Conservation (phyloP, 2,113 vertebrate genomes). For the Otolemur garnettii region DNA sequence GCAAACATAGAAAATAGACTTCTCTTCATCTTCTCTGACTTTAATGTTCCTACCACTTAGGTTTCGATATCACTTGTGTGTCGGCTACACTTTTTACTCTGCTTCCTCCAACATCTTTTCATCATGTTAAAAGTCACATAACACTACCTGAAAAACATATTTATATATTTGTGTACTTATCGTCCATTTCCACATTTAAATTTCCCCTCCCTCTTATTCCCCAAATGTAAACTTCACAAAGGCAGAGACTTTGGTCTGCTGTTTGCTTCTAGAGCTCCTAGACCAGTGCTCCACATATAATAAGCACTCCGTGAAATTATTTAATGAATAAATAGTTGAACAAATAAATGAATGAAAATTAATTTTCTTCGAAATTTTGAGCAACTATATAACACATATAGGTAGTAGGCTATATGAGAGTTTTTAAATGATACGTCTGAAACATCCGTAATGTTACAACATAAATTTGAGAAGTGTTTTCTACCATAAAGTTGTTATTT, state of each 20-base stretch:
- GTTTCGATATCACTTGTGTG: not conserved
- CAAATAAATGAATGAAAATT: slow-evolving; percentile 61
- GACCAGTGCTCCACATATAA: not conserved
- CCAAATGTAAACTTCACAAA: not conserved
- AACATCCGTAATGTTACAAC: slow-evolving; percentile 68
- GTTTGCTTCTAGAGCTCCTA: not conserved
- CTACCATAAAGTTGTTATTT: slow-evolving; percentile 54
- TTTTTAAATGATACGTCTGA: slow-evolving; percentile 34
- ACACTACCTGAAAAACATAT: not conserved
- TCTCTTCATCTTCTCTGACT: not conserved
- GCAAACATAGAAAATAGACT: not conserved
- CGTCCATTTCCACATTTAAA: not conserved
- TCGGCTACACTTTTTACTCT: not conserved
- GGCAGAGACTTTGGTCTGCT: not conserved
- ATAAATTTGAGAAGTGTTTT: slow-evolving; percentile 72
- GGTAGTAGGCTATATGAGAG: slow-evolving; percentile 29
- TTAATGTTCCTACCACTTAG: not conserved
- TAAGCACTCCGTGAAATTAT: not conserved
- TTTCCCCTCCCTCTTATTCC: not conserved
- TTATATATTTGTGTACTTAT: not conserved
- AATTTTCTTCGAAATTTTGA: slow-evolving; percentile 60
- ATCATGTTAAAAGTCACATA: not conserved
- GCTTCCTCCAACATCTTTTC: not conserved
- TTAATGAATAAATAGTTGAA: not conserved
- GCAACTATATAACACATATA: slow-evolving; percentile 32